A percentile compares a stretch with the other conserved stretches of the same genome.
These are phyloP conservation scores for Australoheros facetus DNA, from an alignment of 2,797 vertebrate genomes.

Conservation along the genomic window DNA sequence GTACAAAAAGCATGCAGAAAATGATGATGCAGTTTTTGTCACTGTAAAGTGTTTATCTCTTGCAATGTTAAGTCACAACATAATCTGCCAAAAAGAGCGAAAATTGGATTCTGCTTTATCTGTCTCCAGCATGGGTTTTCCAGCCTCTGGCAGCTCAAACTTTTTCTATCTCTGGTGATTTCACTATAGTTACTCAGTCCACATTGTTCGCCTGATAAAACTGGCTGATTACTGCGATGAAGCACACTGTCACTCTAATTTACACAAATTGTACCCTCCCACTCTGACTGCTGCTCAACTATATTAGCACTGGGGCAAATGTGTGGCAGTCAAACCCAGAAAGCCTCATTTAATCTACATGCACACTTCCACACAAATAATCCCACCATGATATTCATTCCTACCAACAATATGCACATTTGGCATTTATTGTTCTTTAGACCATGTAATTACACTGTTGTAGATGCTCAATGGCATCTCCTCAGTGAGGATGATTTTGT, in stretches of 20 bases:
- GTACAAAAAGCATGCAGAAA: constrained; percentile 8
- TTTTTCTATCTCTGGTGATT: constrained; percentile 40
- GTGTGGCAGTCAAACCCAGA: constrained; percentile 55
- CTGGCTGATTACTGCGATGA: constrained; percentile 73
- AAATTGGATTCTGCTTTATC: constrained; percentile 51
- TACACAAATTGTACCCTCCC: constrained; percentile 58
- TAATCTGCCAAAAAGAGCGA: constrained; percentile 41
- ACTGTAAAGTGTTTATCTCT: constrained; percentile 44
- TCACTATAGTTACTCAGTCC: constrained; percentile 24
- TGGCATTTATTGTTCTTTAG: constrained; percentile 39
- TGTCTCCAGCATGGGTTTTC: constrained; percentile 18
- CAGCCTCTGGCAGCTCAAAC: constrained; percentile 28
- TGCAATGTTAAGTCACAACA: constrained; percentile 21
- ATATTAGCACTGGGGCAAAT: constrained; percentile 58
- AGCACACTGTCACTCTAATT: constrained; percentile 73
- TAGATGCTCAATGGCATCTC: constrained; percentile 14
- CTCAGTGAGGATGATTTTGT: constrained; percentile 16
- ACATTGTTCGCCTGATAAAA: constrained; percentile 61
- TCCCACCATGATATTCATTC: constrained; percentile 50
- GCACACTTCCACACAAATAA: constrained; percentile 66
- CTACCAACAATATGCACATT: constrained; percentile 52
- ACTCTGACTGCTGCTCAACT: constrained; percentile 65
- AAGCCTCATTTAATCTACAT: constrained; percentile 59
- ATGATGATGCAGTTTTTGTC: constrained; percentile 28
- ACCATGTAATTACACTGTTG: constrained; percentile 56